phyloP scores from a whole-genome alignment of 2,888 invertebrate genomes.

The Ormyrus labotus region DNA sequence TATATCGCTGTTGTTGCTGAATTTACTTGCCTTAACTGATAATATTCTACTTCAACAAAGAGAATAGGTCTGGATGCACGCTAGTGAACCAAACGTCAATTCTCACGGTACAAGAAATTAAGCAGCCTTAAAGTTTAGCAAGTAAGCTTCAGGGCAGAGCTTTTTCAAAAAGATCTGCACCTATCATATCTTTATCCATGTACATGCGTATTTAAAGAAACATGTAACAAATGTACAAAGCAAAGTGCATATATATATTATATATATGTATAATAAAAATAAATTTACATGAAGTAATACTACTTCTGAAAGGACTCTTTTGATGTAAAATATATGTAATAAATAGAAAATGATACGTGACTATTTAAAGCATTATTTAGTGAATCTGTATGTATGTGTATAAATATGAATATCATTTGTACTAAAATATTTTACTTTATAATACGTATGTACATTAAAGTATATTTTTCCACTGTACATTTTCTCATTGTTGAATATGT shows the following conservation, averaged over 20 bases:
- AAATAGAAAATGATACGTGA: conserved; percentile 33
- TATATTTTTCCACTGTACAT: conserved; percentile 68
- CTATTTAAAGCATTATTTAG: conserved; percentile 45
- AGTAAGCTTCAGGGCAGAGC: conserved; percentile 48
- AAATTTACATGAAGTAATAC: conserved; percentile 38
- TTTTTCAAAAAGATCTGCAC: conserved; percentile 32
- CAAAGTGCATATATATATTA: conserved; percentile 51
- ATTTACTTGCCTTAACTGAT: conserved; percentile 40
- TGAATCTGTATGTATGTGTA: conserved; percentile 51
- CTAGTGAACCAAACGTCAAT: conserved; percentile 51
- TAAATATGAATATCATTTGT: conserved; percentile 47
- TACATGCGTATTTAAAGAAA: conserved; percentile 52
- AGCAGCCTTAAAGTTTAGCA: conserved; percentile 56
- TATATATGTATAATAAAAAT: conserved; percentile 19
- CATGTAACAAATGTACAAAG: conserved; percentile 61
- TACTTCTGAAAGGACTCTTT: conserved; percentile 21
- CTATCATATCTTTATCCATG: conserved; percentile 48
- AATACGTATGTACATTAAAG: conserved; percentile 60
- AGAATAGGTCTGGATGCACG: conserved; percentile 49
- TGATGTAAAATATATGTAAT: conserved; percentile 45
- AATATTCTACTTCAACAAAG: conserved; percentile 33
- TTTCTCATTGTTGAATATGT: conserved; percentile 60
- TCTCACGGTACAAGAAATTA: conserved; percentile 54
- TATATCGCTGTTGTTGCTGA: conserved; percentile 33
- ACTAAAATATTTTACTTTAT: conserved; percentile 44